Base-by-base conservation (phyloP, 2,797 vertebrate species). In the Hippoglossus hippoglossus region DNA sequence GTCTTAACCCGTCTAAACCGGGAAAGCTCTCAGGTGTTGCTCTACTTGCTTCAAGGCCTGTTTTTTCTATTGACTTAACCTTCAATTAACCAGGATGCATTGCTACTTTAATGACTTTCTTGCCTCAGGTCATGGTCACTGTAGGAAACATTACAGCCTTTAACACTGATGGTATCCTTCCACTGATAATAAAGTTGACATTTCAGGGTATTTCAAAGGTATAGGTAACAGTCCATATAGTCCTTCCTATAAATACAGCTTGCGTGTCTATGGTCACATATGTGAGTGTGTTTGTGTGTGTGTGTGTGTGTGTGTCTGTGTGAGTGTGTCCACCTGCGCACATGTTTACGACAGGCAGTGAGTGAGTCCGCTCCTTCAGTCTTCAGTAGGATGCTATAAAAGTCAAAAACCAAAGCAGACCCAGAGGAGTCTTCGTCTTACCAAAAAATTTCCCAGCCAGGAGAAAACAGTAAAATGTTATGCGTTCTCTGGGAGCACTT, bases 401-500 rank as follows among this genome's bases (percentile, higher is more conserved):
- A 89, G 89, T 60, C 5, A 85, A 85, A 86, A 85, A 82, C 63
- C 81, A 83, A 87, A 88, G 86, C 80, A 86, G 77, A 49, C 86
- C 87, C 86, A 81, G 76, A 86, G 86, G 91, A 89, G 84, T 73
- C 63, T 80, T 89, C 12, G 26, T 56, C 80, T 80, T 71, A 81
- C 70, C 61, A 78, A 83, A 83, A 78, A 81, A 81, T 65, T 63
- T 79, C 87, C 89, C 87, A 89, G 79, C 82, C 82, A 87, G 90
- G 84, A 87, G 82, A 84, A 86, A 58, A 80, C 74, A 71, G 79
- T 91, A 85, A 93, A 93, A 83, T 10, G 31, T 94, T 88, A 90
- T 83, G 80, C 62, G 90, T 71, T 91, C 87, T 64, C 16, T 44
- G 90, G 89, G 91, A 92, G 83, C 70, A 71, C 80, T 89, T 80